These are phyloP conservation scores for Nebria brevicollis DNA, from an alignment of 2,888 invertebrate species.

Conservation along the genomic window DNA sequence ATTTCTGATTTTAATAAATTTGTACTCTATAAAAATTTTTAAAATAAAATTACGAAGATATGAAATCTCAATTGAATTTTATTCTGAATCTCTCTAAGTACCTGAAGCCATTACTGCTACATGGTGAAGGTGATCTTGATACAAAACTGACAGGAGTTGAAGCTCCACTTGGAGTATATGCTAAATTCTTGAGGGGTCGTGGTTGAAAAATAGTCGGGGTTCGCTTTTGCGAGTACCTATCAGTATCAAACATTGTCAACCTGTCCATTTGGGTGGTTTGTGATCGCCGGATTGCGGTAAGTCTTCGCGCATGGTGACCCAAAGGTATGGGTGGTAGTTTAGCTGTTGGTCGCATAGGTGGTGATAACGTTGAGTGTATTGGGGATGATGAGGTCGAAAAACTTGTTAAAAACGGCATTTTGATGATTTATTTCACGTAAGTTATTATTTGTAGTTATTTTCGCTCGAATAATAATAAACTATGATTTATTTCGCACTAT, in stretches of 20 bases:
- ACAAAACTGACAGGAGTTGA: constrained; percentile 30
- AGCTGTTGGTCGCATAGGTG: constrained; percentile 47
- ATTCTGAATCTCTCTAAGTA: not conserved
- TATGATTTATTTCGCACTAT: not conserved
- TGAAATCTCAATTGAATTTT: no score
- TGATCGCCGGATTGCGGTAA: constrained; percentile 51
- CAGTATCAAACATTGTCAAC: constrained; percentile 52
- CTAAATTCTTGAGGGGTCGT: constrained; percentile 60
- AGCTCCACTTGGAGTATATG: constrained; percentile 19
- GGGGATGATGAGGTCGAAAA: constrained; percentile 46
- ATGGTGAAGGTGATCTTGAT: constrained; percentile 19
- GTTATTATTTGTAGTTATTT: no score
- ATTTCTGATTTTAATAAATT: not conserved
- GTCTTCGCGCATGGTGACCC: constrained; percentile 42
- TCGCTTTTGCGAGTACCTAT: constrained; percentile 62
- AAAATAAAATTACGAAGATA: not conserved
- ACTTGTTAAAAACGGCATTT: constrained; percentile 35
- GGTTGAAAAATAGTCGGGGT: constrained; percentile 57
- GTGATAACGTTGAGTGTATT: constrained; percentile 42
- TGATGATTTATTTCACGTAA: not conserved
- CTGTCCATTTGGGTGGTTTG: constrained; percentile 53
- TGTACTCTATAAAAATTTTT: not conserved
- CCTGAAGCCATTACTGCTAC: constrained; percentile 19
- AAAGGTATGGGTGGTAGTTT: constrained; percentile 48
- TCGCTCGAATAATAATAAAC: not conserved